Evolutionary conservation across 2,888 invertebrate genomes (phyloP), one percentile per base, ranked within the genome.

Genomic region (Tupiocoris notatus): DNA sequence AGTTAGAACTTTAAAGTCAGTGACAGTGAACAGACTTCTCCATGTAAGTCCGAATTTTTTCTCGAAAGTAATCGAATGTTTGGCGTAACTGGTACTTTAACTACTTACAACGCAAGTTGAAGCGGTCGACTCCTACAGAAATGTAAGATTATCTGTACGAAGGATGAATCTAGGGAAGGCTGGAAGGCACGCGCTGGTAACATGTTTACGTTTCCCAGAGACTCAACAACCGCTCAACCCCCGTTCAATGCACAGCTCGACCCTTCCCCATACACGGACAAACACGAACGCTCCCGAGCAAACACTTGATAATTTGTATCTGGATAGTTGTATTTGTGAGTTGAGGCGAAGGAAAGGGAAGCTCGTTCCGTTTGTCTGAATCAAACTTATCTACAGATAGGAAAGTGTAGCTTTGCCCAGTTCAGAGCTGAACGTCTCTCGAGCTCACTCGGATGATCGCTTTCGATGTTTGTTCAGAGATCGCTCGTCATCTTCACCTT

Each of bases 131-230:
- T 12, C 39, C 12, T 7, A 39, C 39, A 39, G 3, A 39, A 39
- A 39, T 39, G 6, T 12, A 12, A 39, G 39, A 39, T 39, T 39
- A 7, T 39, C 39, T 12, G 39, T 39, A 39, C 39, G 39, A 12
- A 39, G 39, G 12, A 39, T 7, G 39, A 39, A n/a, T n/a, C 39
- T 12, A 39, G 3, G 39, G 12, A 39, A 3, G 39, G 39, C 39
- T 39, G 39, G 57, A 67, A 57, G 56, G 70, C 70, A 70, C 70
- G 70, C 70, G 70, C 70, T 70, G 59, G 20, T 22, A 23, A 70
- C 70, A 70, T 70, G 70, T 70, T 70, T 70, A 70, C 70, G 58
- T 70, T 70, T 70, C 70, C 70, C 70, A 70, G 61, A 70, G 70
- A 59, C 70, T 21, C 39, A 39, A 39, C 39, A 39, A 39, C 39